phyloP scores from a whole-genome alignment of 1,140 invertebrate genomes.

The Metaphire vulgaris region DNA sequence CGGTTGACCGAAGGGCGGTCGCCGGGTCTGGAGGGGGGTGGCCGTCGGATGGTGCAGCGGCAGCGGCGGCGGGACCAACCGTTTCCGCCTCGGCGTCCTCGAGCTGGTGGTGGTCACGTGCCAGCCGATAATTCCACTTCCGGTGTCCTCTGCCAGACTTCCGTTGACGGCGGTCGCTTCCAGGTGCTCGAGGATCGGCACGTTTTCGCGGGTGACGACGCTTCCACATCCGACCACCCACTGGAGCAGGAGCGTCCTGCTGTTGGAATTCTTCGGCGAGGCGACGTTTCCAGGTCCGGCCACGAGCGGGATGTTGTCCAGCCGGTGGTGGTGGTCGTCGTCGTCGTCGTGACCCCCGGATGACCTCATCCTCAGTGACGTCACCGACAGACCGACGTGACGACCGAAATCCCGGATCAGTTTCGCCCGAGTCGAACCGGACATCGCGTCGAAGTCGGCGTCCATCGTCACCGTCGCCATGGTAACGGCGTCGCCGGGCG shows the following conservation, averaged over 20 bases:
- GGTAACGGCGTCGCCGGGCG: slow-evolving; percentile 18
- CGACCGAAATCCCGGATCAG: not conserved
- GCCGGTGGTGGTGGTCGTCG: not conserved
- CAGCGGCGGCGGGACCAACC: not conserved
- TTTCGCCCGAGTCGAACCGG: not conserved
- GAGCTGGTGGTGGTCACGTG: slow-evolving; percentile 27
- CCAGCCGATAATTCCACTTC: slow-evolving; percentile 20
- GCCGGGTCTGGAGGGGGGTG: not conserved
- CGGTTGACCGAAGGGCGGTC: not conserved
- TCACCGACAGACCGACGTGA: not conserved
- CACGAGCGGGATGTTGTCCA: not conserved
- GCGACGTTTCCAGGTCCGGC: not conserved
- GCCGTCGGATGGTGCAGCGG: not conserved
- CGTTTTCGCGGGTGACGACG: slow-evolving; percentile 8
- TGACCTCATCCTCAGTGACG: not conserved
- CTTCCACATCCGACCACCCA: slow-evolving; percentile 25
- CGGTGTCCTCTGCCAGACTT: not conserved
- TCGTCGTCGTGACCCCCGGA: not conserved
- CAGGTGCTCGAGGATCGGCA: slow-evolving; percentile 14
- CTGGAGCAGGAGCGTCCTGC: slow-evolving; percentile 5
- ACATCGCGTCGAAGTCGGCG: slow-evolving; percentile 7
- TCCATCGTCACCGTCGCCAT: slow-evolving; percentile 23
- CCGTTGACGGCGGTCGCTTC: slow-evolving; percentile 1
- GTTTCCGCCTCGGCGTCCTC: not conserved
- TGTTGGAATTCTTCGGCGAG: not conserved